Conservation (phyloP, 2,888 invertebrate species). For the Ptychoptera contaminata region DNA sequence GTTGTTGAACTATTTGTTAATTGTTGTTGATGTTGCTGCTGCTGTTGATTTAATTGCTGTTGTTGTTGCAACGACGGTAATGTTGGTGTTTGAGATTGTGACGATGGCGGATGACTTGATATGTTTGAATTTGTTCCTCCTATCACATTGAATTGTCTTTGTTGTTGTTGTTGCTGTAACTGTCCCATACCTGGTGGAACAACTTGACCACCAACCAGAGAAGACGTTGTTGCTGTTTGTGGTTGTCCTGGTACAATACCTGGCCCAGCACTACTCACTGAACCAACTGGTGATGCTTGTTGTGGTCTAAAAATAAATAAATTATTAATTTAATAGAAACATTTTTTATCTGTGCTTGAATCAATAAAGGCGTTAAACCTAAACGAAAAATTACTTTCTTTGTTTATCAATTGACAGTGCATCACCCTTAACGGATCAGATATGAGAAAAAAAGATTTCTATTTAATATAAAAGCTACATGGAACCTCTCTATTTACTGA, state of each 20-base stretch:
- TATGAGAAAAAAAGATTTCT: too few relatives aligned
- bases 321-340: too few relatives aligned
- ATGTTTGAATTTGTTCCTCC: conserved; percentile 1
- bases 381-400: too few relatives aligned
- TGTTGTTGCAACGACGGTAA: background rate
- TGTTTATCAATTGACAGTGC: too few relatives aligned
- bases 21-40: conserved; percentile 10
- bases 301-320: conserved; percentile 16
- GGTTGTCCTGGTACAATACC: conserved; percentile 16
- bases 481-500: too few relatives aligned
- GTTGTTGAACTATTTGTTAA: conserved; percentile 15
- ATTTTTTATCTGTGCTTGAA: too few relatives aligned
- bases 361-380: too few relatives aligned
- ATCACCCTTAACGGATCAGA: too few relatives aligned
- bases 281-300: conserved; percentile 33
- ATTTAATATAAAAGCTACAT: too few relatives aligned
- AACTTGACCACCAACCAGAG: conserved; percentile 17
- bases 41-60: conserved; percentile 3
- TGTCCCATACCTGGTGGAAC: conserved; percentile 12
- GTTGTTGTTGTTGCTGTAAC: conserved; percentile 11
- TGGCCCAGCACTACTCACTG: conserved; percentile 13
- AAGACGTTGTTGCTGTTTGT: background rate
- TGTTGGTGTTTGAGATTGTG: conserved; percentile 13
- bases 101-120: conserved; percentile 16
- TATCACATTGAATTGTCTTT: conserved; percentile 4